phyloP scores from a whole-genome alignment of 2,113 vertebrate species.

The Motacilla alba region DNA sequence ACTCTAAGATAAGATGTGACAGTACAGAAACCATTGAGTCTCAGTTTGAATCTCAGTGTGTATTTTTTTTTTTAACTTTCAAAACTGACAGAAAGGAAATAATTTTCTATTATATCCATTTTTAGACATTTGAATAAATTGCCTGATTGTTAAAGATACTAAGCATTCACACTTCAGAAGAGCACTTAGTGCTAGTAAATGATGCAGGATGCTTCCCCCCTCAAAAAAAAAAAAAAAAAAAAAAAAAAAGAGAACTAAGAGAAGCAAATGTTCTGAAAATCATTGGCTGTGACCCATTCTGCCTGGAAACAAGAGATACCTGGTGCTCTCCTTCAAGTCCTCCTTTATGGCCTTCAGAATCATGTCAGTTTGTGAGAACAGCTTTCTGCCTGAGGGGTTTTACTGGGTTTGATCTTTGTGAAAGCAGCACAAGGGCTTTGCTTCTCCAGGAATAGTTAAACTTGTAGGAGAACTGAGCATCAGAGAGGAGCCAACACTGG shows the following conservation, averaged over 20 bases:
- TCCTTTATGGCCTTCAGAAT: neutral
- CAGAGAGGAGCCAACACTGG: neutral
- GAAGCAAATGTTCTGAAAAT: neutral
- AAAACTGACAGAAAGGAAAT: neutral
- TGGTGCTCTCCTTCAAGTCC: neutral
- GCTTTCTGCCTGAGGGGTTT: neutral
- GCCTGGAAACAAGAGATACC: neutral
- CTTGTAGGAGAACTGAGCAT: neutral
- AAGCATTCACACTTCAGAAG: neutral
- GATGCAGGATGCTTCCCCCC: neutral
- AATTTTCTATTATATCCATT: neutral
- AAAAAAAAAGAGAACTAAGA: neutral
- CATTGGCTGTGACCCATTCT: neutral
- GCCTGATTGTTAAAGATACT: constrained; percentile 3
- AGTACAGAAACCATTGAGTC: neutral
- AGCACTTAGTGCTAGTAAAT: neutral
- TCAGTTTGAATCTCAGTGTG: neutral
- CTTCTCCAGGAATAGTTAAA: neutral
- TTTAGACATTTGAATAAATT: constrained; percentile 26
- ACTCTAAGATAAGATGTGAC: neutral
- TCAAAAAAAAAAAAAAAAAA: too few species aligned
- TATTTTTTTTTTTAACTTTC: neutral
- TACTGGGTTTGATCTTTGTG: neutral
- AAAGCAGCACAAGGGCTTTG: neutral
- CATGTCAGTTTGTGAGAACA: neutral